Percentiles rank a stretch among this genome's conserved stretches.
These are phyloP conservation scores for Garra rufa DNA, from an alignment of 2,113 vertebrate genomes.

Conservation along the genomic window DNA sequence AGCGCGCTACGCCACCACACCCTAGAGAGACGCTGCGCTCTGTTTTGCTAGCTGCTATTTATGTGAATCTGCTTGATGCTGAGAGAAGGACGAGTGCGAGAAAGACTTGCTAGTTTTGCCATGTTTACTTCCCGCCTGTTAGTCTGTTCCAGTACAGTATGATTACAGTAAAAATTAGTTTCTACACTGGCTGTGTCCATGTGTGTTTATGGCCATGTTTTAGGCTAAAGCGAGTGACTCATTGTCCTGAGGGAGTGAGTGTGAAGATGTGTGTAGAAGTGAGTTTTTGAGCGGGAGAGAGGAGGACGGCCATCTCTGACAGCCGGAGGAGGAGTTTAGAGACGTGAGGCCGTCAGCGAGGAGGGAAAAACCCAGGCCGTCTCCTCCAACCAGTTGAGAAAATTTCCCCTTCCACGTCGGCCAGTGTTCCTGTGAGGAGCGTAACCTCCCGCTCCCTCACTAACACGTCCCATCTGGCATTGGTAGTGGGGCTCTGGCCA, in stretches of 20 bases:
- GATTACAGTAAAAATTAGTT: background rate
- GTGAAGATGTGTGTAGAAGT: conserved; percentile 36
- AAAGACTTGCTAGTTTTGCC: background rate
- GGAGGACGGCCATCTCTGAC: background rate
- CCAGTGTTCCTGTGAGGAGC: background rate
- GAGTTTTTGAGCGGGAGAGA: conserved; percentile 37
- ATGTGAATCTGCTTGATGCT: conserved; percentile 47
- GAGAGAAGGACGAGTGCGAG: background rate
- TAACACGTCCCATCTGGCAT: too few relatives aligned
- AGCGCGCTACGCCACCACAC: conserved; percentile 72
- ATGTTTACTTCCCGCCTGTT: background rate
- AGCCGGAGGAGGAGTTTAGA: conserved; percentile 21
- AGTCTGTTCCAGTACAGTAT: background rate
- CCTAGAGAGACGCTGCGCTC: conserved; percentile 65
- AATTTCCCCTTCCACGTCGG: conserved; percentile 39
- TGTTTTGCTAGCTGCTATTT: conserved; percentile 74
- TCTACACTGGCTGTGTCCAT: background rate
- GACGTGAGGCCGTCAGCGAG: background rate
- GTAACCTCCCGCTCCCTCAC: background rate
- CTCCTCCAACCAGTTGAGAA: background rate
- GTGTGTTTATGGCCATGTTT: conserved; percentile 37
- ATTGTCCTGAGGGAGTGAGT: conserved; percentile 54
- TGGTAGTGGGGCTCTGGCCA: too few relatives aligned
- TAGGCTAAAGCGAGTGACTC: conserved; percentile 47
- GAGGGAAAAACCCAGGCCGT: conserved; percentile 56